A percentile compares a stretch with the other conserved stretches of the same genome.
These are phyloP conservation scores for Toxonevra muliebris DNA, from an alignment of 2,888 invertebrate species.

Conservation along the genomic window DNA sequence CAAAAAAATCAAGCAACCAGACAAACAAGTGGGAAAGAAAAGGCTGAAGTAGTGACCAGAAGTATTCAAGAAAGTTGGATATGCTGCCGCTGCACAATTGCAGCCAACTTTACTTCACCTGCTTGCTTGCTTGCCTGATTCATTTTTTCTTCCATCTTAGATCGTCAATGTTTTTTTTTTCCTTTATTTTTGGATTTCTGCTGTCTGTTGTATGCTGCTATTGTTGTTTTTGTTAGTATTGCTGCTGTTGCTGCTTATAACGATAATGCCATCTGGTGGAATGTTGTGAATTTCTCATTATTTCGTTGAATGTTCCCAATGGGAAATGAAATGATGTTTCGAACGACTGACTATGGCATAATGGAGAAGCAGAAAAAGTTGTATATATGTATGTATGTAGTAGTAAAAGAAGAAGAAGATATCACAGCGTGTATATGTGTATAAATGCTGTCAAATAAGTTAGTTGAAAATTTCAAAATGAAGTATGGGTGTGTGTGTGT, in stretches of 20 bases:
- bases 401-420: background rate
- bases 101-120: background rate
- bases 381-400: no score
- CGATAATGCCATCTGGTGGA: constrained; percentile 23
- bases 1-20: no score
- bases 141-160: background rate
- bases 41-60: no score
- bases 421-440: constrained; percentile 1
- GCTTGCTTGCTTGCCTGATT: constrained; percentile 9
- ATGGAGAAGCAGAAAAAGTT: background rate
- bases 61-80: no score
- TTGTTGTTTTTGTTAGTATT: background rate
- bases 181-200: constrained; percentile 9
- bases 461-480: no score
- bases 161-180: background rate
- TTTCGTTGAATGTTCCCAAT: constrained; percentile 33
- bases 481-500: constrained; percentile 1
- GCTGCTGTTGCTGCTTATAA: background rate
- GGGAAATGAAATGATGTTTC: constrained; percentile 33
- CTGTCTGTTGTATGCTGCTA: constrained; percentile 14
- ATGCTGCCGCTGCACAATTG: background rate
- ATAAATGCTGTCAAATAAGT: no score
- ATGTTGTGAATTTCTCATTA: constrained; percentile 34
- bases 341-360: constrained; percentile 14
- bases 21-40: no score